phyloP scores from a whole-genome alignment of 2,113 vertebrate species.

The Gallinago media region DNA sequence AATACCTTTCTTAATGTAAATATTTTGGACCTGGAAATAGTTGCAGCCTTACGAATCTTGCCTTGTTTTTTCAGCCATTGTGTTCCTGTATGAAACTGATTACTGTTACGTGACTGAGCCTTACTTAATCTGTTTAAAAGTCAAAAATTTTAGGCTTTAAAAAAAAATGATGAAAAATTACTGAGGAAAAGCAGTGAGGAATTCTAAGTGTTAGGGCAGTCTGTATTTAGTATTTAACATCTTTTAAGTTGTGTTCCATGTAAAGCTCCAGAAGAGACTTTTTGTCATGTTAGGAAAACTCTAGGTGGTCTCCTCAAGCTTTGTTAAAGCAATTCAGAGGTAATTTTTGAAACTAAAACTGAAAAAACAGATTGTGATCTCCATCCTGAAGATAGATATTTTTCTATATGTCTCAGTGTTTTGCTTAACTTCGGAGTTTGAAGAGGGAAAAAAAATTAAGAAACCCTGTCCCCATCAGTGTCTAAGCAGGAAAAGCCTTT shows the following conservation, averaged over 20 bases:
- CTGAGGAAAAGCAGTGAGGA: not conserved
- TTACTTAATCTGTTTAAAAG: not conserved
- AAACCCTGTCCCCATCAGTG: not conserved
- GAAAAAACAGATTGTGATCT: not conserved
- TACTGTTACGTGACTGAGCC: not conserved
- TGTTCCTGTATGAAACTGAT: not conserved
- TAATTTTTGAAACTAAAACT: not conserved
- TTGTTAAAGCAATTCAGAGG: not conserved
- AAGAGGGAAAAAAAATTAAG: not conserved
- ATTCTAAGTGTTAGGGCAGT: not conserved
- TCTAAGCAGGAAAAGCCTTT: not conserved
- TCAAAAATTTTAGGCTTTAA: not conserved
- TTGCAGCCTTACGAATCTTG: not conserved
- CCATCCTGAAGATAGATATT: not conserved
- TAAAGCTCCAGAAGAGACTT: not conserved
- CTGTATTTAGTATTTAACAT: not conserved
- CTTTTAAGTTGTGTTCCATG: not conserved
- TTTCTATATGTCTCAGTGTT: not conserved
- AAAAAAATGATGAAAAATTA: not conserved
- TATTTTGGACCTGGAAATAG: not conserved
- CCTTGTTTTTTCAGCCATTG: not conserved
- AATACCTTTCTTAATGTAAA: not conserved
- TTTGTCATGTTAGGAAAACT: not conserved
- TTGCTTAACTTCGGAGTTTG: not conserved
- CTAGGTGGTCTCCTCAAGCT: not conserved